Evolutionary conservation across 1,140 invertebrate genomes (phyloP), one percentile per base, ranked within the genome.

Genomic region (Geopemphigus sp.): DNA sequence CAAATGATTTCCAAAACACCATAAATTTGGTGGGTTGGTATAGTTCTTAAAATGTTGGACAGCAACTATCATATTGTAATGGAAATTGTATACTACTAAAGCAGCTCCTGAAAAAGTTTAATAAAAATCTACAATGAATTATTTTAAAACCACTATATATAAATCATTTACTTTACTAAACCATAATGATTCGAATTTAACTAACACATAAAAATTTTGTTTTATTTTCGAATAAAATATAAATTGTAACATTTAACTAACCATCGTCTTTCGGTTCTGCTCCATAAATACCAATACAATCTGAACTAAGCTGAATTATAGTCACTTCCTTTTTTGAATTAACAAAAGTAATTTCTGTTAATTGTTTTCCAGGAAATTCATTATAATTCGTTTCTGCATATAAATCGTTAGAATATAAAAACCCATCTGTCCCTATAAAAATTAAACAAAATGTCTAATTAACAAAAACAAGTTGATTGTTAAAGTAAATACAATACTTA

Each of bases 41-140:
- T 78, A 78, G 24, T 63, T 50, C 45, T 53, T 78, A 61, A 78
- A 78, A 78, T 78, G 74, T 78, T 78, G 74, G 19, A 78, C 74
- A 32, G 74, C 29, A 17, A 78, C 74, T 50, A 61, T 39, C 74
- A 78, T 78, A n/a, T 78, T 78, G 17, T 78, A 78, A 50, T 78
- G 74, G 17, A 78, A 78, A 63, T 78, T 78, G 10, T 78, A 78
- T 47, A 78, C 8, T 61, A 78, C 39, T 59, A 78, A 78, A 78
- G 74, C 74, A 47, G 56, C 74, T 50, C 74, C 74, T 78, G 10
- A 78, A 78, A 61, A 72, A 19, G 17, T 39, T 39, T 39, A 4
- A 39, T 39, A 39, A 39, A 39, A 4, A 39, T 39, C 32, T 39
- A 39, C 32, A 39, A 39, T 39, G 3, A 39, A 39, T 39, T 39